These are phyloP conservation scores for Amiota minor DNA, from an alignment of 2,888 invertebrate genomes.

Conservation along the genomic window DNA sequence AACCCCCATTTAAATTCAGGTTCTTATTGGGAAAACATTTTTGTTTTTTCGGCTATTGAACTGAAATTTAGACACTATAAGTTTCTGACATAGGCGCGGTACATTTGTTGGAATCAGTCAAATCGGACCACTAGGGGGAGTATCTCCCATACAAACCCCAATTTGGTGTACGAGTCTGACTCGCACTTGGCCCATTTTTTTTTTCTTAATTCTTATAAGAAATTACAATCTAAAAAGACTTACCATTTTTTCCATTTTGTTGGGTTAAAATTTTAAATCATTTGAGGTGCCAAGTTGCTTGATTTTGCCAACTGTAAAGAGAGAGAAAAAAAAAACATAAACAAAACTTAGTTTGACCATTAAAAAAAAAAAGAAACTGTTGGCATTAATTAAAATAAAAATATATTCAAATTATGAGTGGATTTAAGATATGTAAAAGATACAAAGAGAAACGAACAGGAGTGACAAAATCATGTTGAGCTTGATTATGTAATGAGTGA, in stretches of 20 bases:
- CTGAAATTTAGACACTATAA: too few species aligned
- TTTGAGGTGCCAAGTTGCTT: background rate
- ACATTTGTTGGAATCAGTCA: too few species aligned
- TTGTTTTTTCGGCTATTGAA: too few species aligned
- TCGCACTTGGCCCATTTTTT: too few species aligned
- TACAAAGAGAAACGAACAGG: background rate
- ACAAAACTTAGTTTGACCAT: constrained; percentile 31
- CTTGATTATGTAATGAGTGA: constrained; percentile 1
- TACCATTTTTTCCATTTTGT: constrained; percentile 64
- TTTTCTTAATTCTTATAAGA: too few species aligned
- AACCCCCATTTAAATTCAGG: too few species aligned
- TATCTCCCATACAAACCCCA: too few species aligned
- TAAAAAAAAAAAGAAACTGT: constrained; percentile 43
- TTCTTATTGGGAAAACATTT: too few species aligned
- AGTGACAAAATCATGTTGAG: background rate
- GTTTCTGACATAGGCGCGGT: too few species aligned
- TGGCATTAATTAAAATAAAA: constrained; percentile 31
- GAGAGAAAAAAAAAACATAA: constrained; percentile 42
- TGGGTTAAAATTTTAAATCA: constrained; percentile 8
- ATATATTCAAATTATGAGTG: constrained; percentile 60
- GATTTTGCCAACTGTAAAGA: constrained; percentile 49
- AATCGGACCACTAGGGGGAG: too few species aligned
- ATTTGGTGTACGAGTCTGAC: too few species aligned
- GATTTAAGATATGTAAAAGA: constrained; percentile 41
- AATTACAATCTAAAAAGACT: constrained; percentile 36